Conservation (phyloP, 2,888 invertebrate species). For the Phyllotreta cruciferae region DNA sequence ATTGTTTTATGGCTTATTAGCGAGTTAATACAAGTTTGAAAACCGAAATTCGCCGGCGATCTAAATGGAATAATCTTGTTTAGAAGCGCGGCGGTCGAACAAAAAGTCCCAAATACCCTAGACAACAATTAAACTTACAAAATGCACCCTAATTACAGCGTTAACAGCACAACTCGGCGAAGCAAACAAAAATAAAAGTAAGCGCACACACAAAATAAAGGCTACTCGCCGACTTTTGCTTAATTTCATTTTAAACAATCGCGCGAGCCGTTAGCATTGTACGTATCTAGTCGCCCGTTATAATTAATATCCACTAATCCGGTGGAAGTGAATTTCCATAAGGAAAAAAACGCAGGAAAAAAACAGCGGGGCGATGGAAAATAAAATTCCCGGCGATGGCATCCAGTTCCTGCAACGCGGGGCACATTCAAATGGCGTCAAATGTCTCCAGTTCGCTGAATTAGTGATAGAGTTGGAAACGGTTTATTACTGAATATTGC, state of each 20-base stretch:
- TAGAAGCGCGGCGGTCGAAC: constrained; percentile 14
- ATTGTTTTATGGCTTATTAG: constrained; percentile 12
- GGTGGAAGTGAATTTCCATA: constrained; percentile 40
- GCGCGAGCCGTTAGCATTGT: constrained; percentile 37
- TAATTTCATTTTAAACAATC: constrained; percentile 44
- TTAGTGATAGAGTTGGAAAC: constrained; percentile 39
- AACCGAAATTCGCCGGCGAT: constrained; percentile 6
- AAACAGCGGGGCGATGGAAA: constrained; percentile 33
- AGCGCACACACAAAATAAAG: constrained; percentile 28
- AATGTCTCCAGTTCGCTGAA: constrained; percentile 43
- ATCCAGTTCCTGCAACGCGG: constrained; percentile 48
- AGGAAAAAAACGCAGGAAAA: constrained; percentile 37
- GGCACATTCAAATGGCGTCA: constrained; percentile 56
- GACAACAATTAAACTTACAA: constrained; percentile 35
- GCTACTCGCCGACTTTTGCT: constrained; percentile 34
- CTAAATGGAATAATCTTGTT: constrained; percentile 21
- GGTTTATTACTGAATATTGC: constrained; percentile 1
- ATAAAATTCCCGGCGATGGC: constrained; percentile 44
- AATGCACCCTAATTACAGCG: constrained; percentile 36
- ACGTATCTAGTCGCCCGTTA: constrained; percentile 36
- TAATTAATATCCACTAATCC: constrained; percentile 45
- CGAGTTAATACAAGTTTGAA: constrained; percentile 6
- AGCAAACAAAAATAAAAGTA: constrained; percentile 17
- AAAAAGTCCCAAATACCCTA: constrained; percentile 26
- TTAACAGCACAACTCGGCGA: constrained; percentile 29